Evolutionary conservation across 1,140 invertebrate species (phyloP).

Genomic region (Globodera ellingtonae): DNA sequence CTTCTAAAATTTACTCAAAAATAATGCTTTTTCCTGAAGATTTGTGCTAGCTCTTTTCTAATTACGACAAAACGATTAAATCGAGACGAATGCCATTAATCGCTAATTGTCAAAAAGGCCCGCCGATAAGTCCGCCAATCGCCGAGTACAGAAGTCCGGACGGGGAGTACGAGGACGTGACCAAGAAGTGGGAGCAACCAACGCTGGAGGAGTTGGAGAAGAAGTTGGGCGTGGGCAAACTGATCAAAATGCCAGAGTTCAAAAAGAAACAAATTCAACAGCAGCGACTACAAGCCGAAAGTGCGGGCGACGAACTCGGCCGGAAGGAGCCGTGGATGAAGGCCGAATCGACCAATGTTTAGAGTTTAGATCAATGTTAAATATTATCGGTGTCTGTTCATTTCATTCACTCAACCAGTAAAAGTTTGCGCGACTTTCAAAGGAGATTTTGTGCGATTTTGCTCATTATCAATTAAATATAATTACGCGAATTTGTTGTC

Average conservation of each 20-base stretch:
- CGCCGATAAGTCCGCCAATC: constrained; percentile 64
- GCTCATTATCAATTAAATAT: too few species aligned
- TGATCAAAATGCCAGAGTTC: constrained; percentile 24
- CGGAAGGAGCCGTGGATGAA: constrained; percentile 3
- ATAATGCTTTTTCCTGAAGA: too few species aligned
- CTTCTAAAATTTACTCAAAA: neutral
- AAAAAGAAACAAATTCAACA: constrained; percentile 8
- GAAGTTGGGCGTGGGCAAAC: constrained; percentile 16
- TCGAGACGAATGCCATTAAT: neutral
- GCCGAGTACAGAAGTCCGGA: constrained; percentile 63
- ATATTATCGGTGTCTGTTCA: too few species aligned
- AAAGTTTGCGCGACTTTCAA: too few species aligned
- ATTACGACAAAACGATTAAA: neutral
- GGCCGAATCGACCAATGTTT: too few species aligned
- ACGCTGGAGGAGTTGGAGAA: constrained; percentile 5
- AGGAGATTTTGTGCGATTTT: too few species aligned
- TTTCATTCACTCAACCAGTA: too few species aligned
- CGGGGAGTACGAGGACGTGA: constrained; percentile 58
- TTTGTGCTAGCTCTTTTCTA: too few species aligned
- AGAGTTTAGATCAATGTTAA: too few species aligned
- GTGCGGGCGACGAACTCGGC: neutral
- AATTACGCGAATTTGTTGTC: too few species aligned
- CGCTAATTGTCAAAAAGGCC: constrained; percentile 25
- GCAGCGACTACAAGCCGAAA: constrained; percentile 6
- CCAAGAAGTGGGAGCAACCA: constrained; percentile 23